Evolutionary conservation across 2,797 vertebrate species (phyloP).

Genomic region (Eulemur mongoz): DNA sequence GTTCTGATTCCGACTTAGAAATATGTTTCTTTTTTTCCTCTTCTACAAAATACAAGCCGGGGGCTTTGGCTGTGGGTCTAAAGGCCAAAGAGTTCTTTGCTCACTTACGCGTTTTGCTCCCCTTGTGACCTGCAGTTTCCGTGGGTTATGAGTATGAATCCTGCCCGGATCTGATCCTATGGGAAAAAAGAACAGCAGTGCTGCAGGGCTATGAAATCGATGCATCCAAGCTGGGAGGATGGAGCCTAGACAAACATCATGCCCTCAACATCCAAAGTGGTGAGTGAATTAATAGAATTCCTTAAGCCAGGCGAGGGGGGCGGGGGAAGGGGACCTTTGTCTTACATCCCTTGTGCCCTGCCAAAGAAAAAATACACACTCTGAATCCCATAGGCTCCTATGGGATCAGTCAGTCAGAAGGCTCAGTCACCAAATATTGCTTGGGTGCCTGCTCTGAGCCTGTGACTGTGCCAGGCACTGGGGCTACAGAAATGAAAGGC

Average conservation of each 20-base stretch:
- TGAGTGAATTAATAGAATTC: constrained; percentile 81
- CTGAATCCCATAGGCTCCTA: not conserved
- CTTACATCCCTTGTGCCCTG: no score
- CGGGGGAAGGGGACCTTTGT: not conserved
- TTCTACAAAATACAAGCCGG: not conserved
- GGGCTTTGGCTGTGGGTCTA: not conserved
- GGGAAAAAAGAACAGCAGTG: constrained; percentile 98
- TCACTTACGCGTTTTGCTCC: constrained; percentile 41
- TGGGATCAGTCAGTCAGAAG: not conserved
- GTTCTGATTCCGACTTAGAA: not conserved
- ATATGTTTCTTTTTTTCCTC: not conserved
- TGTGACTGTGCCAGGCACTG: not conserved
- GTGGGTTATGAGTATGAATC: constrained; percentile 99
- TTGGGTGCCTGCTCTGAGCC: not conserved
- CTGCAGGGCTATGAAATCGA: constrained; percentile 96
- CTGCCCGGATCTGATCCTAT: constrained; percentile 97
- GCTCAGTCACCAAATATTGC: not conserved
- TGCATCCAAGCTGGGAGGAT: constrained; percentile 97
- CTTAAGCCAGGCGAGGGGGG: not conserved
- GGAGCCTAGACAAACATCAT: constrained; percentile 96
- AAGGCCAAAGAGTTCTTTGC: not conserved
- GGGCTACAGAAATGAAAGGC: not conserved
- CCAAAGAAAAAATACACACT: not conserved
- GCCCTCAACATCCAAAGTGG: constrained; percentile 98
- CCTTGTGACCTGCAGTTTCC: constrained; percentile 87